Conservation (phyloP, 2,797 vertebrate species). For the Astyanax mexicanus region DNA sequence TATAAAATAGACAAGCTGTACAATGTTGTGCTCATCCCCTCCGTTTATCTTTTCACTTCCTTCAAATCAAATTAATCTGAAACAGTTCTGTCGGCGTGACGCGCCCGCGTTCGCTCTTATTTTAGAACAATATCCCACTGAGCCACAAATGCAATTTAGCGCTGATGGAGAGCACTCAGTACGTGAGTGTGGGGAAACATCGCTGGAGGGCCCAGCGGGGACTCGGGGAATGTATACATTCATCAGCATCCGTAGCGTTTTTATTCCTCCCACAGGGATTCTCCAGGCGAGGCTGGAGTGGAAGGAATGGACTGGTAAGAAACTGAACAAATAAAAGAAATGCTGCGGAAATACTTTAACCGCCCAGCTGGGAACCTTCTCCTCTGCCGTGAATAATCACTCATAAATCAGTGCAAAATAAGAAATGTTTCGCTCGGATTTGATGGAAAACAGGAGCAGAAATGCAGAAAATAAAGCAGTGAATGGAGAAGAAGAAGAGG, state of each 20-base stretch:
- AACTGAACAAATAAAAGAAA: slow-evolving; percentile 48
- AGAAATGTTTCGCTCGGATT: slow-evolving; percentile 35
- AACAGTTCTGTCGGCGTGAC: slow-evolving; percentile 44
- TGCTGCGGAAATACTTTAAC: slow-evolving; percentile 60
- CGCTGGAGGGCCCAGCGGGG: slow-evolving; percentile 63
- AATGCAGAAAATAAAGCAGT: neutral
- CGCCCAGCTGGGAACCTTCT: slow-evolving; percentile 45
- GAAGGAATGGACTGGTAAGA: slow-evolving; percentile 46
- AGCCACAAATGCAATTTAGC: slow-evolving; percentile 58
- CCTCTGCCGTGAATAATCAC: slow-evolving; percentile 24
- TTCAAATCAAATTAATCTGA: slow-evolving; percentile 47
- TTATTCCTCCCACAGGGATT: slow-evolving; percentile 68
- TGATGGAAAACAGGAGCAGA: slow-evolving; percentile 3
- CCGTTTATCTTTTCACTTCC: slow-evolving; percentile 29
- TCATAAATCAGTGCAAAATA: slow-evolving; percentile 18
- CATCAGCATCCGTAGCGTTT: slow-evolving; percentile 65
- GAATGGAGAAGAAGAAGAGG: too few relatives aligned
- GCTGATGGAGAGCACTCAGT: slow-evolving; percentile 55
- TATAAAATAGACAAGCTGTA: slow-evolving; percentile 26
- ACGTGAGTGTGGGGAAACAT: slow-evolving; percentile 58
- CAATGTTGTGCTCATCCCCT: slow-evolving; percentile 38
- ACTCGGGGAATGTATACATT: slow-evolving; percentile 62
- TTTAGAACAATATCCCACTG: slow-evolving; percentile 66
- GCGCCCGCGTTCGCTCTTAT: slow-evolving; percentile 55
- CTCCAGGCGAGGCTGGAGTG: slow-evolving; percentile 56